A percentile compares a stretch with the other conserved stretches of the same genome.
Evolutionary conservation across 2,888 invertebrate species (phyloP).

Genomic region (Camptogramma bilineatum): DNA sequence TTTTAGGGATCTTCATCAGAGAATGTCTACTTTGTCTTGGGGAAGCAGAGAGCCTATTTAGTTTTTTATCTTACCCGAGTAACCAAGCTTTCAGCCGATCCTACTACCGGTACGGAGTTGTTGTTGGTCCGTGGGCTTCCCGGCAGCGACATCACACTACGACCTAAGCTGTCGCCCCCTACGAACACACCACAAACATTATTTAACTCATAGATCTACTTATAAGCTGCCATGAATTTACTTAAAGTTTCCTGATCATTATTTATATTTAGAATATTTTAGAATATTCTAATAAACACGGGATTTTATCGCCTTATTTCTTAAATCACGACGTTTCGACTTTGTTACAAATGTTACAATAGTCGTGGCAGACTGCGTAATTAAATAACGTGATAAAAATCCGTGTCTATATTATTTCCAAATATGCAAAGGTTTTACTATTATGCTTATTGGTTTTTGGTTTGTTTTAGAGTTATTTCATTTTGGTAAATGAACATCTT

Average conservation of each 20-base stretch:
- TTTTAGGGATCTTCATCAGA: too few species aligned
- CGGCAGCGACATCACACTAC: slow-evolving; percentile 78
- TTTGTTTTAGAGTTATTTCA: slow-evolving; percentile 1
- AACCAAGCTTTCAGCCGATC: slow-evolving; percentile 97
- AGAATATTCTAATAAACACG: too few species aligned
- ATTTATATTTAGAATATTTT: too few species aligned
- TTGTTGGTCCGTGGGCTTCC: slow-evolving; percentile 75
- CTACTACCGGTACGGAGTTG: slow-evolving; percentile 91
- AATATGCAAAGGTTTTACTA: neutral
- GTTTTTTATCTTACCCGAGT: slow-evolving; percentile 89
- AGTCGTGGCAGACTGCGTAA: too few species aligned
- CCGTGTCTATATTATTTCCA: too few species aligned
- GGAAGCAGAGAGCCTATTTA: too few species aligned
- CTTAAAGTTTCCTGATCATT: neutral
- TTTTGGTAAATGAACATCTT: slow-evolving; percentile 15
- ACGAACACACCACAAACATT: slow-evolving; percentile 39
- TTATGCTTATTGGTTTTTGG: slow-evolving; percentile 4
- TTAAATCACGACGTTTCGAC: too few species aligned
- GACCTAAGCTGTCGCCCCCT: slow-evolving; percentile 74
- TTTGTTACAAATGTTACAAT: too few species aligned
- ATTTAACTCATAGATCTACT: slow-evolving; percentile 7
- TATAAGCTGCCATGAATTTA: slow-evolving; percentile 6
- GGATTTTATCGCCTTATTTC: too few species aligned
- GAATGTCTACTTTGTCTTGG: too few species aligned
- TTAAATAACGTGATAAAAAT: too few species aligned